These are phyloP conservation scores for Anhinga rufa DNA, from an alignment of 2,113 vertebrate species.

Conservation along the genomic window DNA sequence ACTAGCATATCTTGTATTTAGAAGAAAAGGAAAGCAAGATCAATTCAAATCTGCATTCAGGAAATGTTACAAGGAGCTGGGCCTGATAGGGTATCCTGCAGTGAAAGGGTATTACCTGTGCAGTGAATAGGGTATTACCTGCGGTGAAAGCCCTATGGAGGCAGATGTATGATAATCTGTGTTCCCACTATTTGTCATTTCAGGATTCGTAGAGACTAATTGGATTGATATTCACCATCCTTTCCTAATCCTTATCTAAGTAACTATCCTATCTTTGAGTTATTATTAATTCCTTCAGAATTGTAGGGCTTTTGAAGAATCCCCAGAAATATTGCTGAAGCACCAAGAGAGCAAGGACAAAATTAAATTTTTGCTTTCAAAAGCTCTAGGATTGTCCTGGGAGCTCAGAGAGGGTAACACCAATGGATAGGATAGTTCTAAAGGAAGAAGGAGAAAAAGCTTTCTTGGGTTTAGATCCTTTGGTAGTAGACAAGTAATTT, in stretches of 20 bases:
- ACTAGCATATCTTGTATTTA: fast-evolving
- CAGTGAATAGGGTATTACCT: no score
- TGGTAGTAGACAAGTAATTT: background rate
- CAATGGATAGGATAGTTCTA: background rate
- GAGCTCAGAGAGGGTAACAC: background rate
- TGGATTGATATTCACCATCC: background rate
- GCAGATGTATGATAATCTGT: no score
- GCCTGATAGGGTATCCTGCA: background rate
- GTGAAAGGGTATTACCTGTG: no score
- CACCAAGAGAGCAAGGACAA: background rate
- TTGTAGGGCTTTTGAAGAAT: background rate
- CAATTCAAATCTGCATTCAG: background rate
- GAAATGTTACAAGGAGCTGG: background rate
- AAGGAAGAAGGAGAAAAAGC: background rate
- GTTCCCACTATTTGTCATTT: background rate
- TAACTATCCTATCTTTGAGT: background rate
- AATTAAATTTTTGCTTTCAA: background rate
- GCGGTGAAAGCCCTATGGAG: background rate
- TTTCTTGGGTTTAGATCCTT: background rate
- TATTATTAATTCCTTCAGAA: background rate
- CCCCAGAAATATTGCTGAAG: background rate
- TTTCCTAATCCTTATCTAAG: background rate
- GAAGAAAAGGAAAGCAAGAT: background rate
- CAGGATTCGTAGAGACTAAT: background rate
- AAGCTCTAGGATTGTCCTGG: background rate